These are phyloP conservation scores for Melieria crassipennis DNA, from an alignment of 2,888 invertebrate species.

Conservation along the genomic window DNA sequence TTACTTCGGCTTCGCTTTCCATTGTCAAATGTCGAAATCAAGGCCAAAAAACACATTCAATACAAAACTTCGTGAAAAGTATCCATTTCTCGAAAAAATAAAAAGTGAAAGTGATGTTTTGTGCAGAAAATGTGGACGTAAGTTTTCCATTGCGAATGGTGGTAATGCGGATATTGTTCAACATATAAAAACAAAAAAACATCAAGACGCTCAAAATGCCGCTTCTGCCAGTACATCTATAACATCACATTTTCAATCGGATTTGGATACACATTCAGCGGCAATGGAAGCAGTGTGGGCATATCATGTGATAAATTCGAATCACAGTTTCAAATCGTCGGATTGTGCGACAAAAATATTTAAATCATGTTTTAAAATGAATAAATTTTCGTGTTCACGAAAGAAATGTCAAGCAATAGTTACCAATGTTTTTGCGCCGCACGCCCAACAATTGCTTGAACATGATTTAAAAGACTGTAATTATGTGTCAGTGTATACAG, in stretches of 20 bases:
- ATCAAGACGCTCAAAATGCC: background rate
- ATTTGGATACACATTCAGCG: slow-evolving; percentile 23
- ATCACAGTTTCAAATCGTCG: slow-evolving; percentile 27
- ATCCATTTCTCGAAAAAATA: slow-evolving; percentile 18
- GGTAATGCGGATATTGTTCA: slow-evolving; percentile 22
- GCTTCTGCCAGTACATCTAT: slow-evolving; percentile 28
- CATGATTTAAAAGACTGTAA: slow-evolving; percentile 31
- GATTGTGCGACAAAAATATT: slow-evolving; percentile 32
- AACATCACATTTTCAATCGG: slow-evolving; percentile 27
- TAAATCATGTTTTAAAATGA: slow-evolving; percentile 32
- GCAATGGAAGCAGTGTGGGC: slow-evolving; percentile 27
- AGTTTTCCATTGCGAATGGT: slow-evolving; percentile 19
- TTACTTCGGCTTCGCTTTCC: too few relatives aligned
- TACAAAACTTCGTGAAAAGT: slow-evolving; percentile 18
- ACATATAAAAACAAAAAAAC: slow-evolving; percentile 32
- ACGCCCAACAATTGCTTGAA: slow-evolving; percentile 33
- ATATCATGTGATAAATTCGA: slow-evolving; percentile 18
- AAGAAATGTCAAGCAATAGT: slow-evolving; percentile 30
- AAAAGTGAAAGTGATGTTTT: slow-evolving; percentile 25
- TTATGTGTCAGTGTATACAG: slow-evolving; percentile 32
- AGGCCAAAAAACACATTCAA: slow-evolving; percentile 9
- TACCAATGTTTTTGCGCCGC: slow-evolving; percentile 33
- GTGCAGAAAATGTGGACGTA: slow-evolving; percentile 12
- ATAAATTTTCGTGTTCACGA: slow-evolving; percentile 32
- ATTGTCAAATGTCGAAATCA: slow-evolving; percentile 5